Evolutionary conservation across 2,113 vertebrate genomes (phyloP).

Genomic region (Rhinoderma darwinii): DNA sequence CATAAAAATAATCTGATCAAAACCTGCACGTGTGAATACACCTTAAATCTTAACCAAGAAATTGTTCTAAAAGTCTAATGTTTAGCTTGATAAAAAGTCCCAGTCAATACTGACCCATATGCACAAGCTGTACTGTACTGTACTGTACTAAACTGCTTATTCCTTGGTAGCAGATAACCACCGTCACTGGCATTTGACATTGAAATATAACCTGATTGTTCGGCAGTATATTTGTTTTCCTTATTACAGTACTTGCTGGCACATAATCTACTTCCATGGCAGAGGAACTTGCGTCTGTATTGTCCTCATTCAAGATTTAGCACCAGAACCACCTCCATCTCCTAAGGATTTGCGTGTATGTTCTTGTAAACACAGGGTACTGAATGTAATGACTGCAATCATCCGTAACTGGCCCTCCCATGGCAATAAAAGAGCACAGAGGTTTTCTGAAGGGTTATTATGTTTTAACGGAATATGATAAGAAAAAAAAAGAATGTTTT

Average conservation of each 20-base stretch:
- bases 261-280: neutral
- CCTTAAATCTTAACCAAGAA: too few relatives aligned
- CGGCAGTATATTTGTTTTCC: neutral
- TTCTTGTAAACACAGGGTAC: constrained; percentile 24
- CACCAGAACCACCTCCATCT: neutral
- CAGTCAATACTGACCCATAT: neutral
- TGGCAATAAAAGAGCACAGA: constrained; percentile 5
- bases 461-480: neutral
- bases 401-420: constrained; percentile 5
- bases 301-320: neutral
- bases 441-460: constrained; percentile 1
- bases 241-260: neutral
- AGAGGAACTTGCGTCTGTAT: constrained; percentile 2
- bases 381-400: neutral
- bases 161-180: neutral
- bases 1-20: too few relatives aligned
- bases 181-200: constrained; percentile 9
- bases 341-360: neutral
- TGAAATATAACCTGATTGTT: neutral
- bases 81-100: neutral
- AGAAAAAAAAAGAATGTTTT: neutral
- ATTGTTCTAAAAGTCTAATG: neutral
- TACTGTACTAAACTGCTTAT: neutral
- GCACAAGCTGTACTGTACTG: neutral
- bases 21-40: too few relatives aligned